phyloP scores from a whole-genome alignment of 2,888 invertebrate species.

The Smittia aterrima region DNA sequence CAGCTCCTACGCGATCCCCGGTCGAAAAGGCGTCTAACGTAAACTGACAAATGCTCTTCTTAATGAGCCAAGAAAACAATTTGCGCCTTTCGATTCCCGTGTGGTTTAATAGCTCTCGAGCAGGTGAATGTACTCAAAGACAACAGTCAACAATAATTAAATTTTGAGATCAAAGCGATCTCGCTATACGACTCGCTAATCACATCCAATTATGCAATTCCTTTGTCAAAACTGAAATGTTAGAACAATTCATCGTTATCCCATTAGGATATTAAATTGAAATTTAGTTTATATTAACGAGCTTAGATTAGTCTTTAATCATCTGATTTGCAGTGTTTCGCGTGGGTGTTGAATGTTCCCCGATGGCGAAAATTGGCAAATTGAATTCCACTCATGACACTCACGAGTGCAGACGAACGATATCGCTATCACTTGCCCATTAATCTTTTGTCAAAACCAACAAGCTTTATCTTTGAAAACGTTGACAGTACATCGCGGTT shows the following conservation, averaged over 20 bases:
- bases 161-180: neutral
- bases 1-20: neutral
- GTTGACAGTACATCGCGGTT: conserved; percentile 12
- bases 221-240: neutral
- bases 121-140: neutral
- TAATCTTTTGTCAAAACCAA: conserved; percentile 18
- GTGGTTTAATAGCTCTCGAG: neutral
- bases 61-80: neutral
- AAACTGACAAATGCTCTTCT: neutral
- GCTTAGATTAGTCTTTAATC: conserved; percentile 13
- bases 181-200: neutral
- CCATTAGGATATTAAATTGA: too few species aligned
- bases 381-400: neutral
- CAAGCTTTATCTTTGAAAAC: conserved; percentile 18
- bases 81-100: neutral
- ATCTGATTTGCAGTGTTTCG: neutral
- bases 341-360: neutral
- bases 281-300: too few species aligned
- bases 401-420: neutral
- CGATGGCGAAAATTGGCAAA: neutral
- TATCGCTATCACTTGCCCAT: conserved; percentile 7
- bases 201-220: neutral
- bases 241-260: neutral
- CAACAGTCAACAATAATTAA: conserved; percentile 1
- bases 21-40: neutral